A percentile compares a stretch with the other conserved stretches of the same genome.
Conservation (phyloP, 2,113 vertebrate species). For the Haemorhous mexicanus region DNA sequence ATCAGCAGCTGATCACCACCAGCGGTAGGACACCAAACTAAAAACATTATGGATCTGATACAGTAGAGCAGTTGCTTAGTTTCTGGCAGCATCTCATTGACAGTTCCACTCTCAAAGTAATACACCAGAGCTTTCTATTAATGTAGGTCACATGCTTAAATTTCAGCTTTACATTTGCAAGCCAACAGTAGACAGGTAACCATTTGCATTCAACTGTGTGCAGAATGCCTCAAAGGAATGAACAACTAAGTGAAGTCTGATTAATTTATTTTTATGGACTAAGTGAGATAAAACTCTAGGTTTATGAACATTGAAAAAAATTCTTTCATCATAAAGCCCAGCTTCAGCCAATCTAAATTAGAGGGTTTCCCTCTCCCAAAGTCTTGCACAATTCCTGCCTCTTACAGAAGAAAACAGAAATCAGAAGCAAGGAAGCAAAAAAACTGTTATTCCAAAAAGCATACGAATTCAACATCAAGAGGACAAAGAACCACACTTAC, state of each 20-base stretch:
- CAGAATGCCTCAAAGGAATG: not conserved
- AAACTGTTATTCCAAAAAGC: not conserved
- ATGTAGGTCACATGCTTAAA: not conserved
- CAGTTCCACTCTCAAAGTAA: not conserved
- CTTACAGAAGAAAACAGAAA: not conserved
- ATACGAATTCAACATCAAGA: not conserved
- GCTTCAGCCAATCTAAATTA: not conserved
- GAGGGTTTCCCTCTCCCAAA: not conserved
- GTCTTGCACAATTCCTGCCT: not conserved
- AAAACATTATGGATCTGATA: not conserved
- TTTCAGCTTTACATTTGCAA: not conserved
- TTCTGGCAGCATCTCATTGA: not conserved
- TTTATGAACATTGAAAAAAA: not conserved
- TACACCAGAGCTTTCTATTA: not conserved
- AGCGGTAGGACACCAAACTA: not conserved
- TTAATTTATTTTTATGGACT: not conserved
- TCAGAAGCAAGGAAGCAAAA: not conserved
- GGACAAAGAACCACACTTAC: slow-evolving; percentile 72
- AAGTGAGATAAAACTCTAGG: not conserved
- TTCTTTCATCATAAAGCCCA: not conserved
- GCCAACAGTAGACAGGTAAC: not conserved
- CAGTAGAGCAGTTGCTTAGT: not conserved
- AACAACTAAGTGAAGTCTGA: not conserved
- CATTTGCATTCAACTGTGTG: not conserved
- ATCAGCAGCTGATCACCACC: not conserved